Base-by-base conservation (phyloP, 2,113 vertebrate species). In the Corythornis vintsioides region DNA sequence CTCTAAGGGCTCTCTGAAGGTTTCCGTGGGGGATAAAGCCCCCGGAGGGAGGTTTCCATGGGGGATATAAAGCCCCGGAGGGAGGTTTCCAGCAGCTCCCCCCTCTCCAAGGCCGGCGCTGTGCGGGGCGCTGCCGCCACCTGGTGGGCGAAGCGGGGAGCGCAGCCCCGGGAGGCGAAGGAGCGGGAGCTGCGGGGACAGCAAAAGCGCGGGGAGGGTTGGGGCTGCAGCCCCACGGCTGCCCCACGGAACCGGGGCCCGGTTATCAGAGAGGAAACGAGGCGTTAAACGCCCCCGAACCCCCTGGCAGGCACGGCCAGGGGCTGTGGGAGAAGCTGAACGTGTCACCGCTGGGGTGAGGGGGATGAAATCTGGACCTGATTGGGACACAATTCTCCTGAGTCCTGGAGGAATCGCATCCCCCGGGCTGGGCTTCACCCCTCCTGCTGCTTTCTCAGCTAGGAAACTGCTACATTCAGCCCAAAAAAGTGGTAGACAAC, bases 351-450 rank as follows among this genome's bases (percentile, higher is more conserved):
- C 4, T 2, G 5, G 22, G 5, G 6, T 3, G 70, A 16, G 40
- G 11, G 15, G 22, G 1, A 35, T 6, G 53, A 7, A 4, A 5
- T 5, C 47, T 4, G 45, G 9, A 11, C 35, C 8, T 11, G 15
- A 5, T 9, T 1, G 2, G 55, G 3, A 2, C 6, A 19, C 0
- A 0, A 0, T 19, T 5, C 28, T 19, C 28, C 11, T 2, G 28
- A 11, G 70, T n/a, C 2, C 13, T 1, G 3, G 31, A 3, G 6
- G 29, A 26, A n/a, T 3, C 2, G 26, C 8, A 40, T 21, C 16
- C 5, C 47, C 25, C 6, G 3, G 0, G 4, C 28, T 16, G 25
- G 0, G 14, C 79, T 26, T 19, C 40, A 10, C 7, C 38, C 38
- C 57, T 3, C 56, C 48, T 26, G 1, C 20, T 5, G 1, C 40